phyloP scores from a whole-genome alignment of 2,888 invertebrate species.

The Drosophila nr. perissopoda region DNA sequence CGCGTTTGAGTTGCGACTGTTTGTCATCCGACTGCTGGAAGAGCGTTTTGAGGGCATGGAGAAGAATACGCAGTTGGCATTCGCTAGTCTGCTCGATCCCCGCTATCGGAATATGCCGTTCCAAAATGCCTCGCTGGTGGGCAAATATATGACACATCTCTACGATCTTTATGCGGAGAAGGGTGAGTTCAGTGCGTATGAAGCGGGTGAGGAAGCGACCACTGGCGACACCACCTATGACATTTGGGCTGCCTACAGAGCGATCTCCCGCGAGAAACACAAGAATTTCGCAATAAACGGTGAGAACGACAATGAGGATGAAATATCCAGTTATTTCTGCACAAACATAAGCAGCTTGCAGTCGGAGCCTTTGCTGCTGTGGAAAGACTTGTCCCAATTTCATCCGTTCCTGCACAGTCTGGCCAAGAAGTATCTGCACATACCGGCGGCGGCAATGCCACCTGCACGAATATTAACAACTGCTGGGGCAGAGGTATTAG shows the following conservation, averaged over 20 bases:
- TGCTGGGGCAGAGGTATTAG: slow-evolving; percentile 7
- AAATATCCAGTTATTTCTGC: slow-evolving; percentile 56
- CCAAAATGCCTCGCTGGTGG: slow-evolving; percentile 34
- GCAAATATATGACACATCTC: slow-evolving; percentile 53
- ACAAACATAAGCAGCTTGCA: slow-evolving; percentile 45
- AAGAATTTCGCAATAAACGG: slow-evolving; percentile 25
- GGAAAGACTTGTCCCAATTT: slow-evolving; percentile 53
- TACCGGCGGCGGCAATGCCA: slow-evolving; percentile 56
- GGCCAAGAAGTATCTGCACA: slow-evolving; percentile 58
- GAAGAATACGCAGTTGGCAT: slow-evolving; percentile 42
- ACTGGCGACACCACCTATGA: slow-evolving; percentile 28
- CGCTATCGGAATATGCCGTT: slow-evolving; percentile 62
- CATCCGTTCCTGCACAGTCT: slow-evolving; percentile 57
- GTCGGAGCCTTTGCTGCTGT: slow-evolving; percentile 46
- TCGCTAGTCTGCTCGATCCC: slow-evolving; percentile 54
- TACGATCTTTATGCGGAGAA: slow-evolving; percentile 42
- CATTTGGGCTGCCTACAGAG: slow-evolving; percentile 52
- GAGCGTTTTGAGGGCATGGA: slow-evolving; percentile 47
- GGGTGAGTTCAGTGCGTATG: background rate
- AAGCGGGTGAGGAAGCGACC: slow-evolving; percentile 12
- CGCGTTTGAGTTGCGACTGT: slow-evolving; percentile 50
- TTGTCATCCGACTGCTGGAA: slow-evolving; percentile 40
- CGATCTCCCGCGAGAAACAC: slow-evolving; percentile 49
- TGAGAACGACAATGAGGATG: slow-evolving; percentile 45
- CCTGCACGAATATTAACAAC: slow-evolving; percentile 46